Base-by-base conservation (phyloP, 2,113 vertebrate genomes). In the Crotalus helleri region DNA sequence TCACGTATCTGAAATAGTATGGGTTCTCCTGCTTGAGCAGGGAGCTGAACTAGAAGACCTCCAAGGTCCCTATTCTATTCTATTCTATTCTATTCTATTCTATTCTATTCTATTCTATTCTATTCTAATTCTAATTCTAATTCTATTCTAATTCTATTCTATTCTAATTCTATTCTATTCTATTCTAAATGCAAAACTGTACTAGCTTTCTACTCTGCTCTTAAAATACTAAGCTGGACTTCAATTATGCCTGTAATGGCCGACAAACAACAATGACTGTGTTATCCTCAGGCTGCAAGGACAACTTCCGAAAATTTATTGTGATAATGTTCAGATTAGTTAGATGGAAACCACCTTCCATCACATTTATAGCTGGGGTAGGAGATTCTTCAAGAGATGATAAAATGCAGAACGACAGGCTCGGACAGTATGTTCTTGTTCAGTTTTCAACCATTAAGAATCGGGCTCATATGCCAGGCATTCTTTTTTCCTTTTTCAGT, bases 371-470 rank as follows among this genome's bases (percentile, higher is more conserved):
- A 85, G 93, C 23, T 88, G 26, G 90, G 88, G 92, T 90, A 93
- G 92, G 54, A 94, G 88, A 54, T 85, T 46, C 81, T 94, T 91
- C 87, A 17, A 86, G 92, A 85, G 88, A 49, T 57, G 92, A 89
- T 93, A 39, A 94, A 95, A 88, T 85, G 94, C 96, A 58, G 29
- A 93, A n/a, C 11, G n/a, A 87, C 88, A 93, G 94, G 33, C 91
- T 93, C 64, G 39, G 58, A 92, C 54, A 91, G 58, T 1, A n/a
- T 3, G 57, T 91, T 95, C 95, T 91, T 23, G 21, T 44, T 51
- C 0, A 0, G 94, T 92, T 94, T 95, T 90, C 90, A 93, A 24
- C 94, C 90, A 91, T 87, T 61, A 17, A 90, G 55, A 85, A 33
- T 54, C n/a, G 92, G 55, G 59, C 88, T 94, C 87, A 90, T 91